phyloP scores from a whole-genome alignment of 2,113 vertebrate species.

The Rhabdomys dilectus region DNA sequence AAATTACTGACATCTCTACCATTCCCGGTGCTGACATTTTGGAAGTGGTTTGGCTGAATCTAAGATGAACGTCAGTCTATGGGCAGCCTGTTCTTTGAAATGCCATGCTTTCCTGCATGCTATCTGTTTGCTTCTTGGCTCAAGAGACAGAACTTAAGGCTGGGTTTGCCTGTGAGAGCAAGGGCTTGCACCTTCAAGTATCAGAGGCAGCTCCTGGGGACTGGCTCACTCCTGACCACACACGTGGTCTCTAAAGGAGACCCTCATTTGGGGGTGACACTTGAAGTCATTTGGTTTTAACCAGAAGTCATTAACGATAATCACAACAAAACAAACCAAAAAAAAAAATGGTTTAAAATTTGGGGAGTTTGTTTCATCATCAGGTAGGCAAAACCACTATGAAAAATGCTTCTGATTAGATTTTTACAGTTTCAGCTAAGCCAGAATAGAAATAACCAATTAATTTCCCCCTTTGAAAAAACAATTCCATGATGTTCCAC shows the following conservation, averaged over 20 bases:
- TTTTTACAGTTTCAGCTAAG: conserved; percentile 58
- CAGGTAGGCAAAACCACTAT: conserved; percentile 41
- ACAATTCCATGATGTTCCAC: conserved; percentile 56
- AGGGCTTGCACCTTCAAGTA: neutral
- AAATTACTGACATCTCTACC: neutral
- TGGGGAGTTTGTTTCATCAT: conserved; percentile 59
- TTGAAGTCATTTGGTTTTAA: conserved; percentile 49
- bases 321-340: neutral
- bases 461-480: conserved; percentile 72
- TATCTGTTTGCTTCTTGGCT: neutral
- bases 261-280: neutral
- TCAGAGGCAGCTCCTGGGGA: neutral
- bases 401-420: conserved; percentile 68
- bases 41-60: conserved; percentile 54
- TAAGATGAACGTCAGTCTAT: conserved; percentile 37
- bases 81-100: conserved; percentile 40
- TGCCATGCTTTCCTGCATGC: conserved; percentile 44
- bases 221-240: neutral
- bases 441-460: conserved; percentile 65
- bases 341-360: neutral
- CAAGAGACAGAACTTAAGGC: neutral
- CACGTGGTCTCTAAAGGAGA: neutral
- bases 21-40: conserved; percentile 69
- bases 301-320: neutral
- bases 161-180: neutral